Evolutionary conservation across 30 jellyfish, hydroid and myxozoan species (phyloP), one percentile per base, ranked within the genome.

Genomic region (Catostylus mosaicus): DNA sequence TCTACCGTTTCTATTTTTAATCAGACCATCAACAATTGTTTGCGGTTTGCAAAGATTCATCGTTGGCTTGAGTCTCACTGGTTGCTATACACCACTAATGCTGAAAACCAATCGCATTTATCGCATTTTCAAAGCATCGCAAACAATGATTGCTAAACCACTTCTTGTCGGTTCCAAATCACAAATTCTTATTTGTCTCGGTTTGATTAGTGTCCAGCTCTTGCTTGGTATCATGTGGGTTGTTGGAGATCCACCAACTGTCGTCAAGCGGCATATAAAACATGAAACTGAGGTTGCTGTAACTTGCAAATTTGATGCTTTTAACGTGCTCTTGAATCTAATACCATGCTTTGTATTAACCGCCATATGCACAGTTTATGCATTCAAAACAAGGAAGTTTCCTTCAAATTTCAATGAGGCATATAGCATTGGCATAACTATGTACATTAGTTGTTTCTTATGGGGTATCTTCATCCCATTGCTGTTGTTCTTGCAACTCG

Each of bases 381-480:
- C 99, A 63, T 95, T 84, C 86, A 89, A 88, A 77, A 95, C 97
- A 62, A 84, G 99, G 11, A 95, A 89, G 24, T 85, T 88, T 27
- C 99, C 99, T 0, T 84, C 95, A 30, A 95, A 92, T 47, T 95
- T 72, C 88, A 95, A 90, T 78, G 99, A 95, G 63, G 89, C 94
- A 19, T 86, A 71, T 59, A 88, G 97, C 81, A 95, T 95, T 48
- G 97, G 89, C 68, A 54, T 85, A n/a, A 89, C 99, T 18, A 95
- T 95, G 99, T 95, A 83, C 67, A 67, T 89, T 37, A 88, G 97
- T 22, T 86, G 96, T 57, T 88, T 95, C 48, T 67, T 83, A 12
- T 86, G 96, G 96, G 96, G 96, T 1, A 60, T 86, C 30, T 86
- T 86, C 67, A 56, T 86, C 68, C 89, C 96, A 52, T 48, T 86